A percentile compares a stretch with the other conserved stretches of the same genome.
phyloP scores from a whole-genome alignment of 2,797 vertebrate species.

The Galagoides demidoff region DNA sequence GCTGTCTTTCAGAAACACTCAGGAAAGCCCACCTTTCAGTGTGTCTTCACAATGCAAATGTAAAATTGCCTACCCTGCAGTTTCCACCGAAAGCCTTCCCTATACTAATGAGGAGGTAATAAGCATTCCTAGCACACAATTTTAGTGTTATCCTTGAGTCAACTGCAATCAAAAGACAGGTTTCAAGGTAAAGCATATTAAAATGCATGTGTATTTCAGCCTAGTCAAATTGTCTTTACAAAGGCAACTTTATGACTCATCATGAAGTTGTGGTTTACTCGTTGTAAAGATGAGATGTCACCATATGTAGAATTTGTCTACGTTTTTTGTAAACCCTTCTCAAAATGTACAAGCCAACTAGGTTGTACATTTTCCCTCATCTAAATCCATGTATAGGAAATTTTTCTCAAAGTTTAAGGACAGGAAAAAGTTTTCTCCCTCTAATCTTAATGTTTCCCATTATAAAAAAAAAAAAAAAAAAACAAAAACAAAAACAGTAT shows the following conservation, averaged over 20 bases:
- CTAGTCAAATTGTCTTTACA: background rate
- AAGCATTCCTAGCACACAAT: background rate
- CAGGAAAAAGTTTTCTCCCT: background rate
- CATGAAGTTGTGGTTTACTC: background rate
- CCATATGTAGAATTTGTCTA: background rate
- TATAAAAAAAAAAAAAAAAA: background rate
- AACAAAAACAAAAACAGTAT: background rate
- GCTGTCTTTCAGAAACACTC: background rate
- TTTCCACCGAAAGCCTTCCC: background rate
- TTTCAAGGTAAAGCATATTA: background rate
- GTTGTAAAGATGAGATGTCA: background rate
- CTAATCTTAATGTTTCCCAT: slow-evolving; percentile 4
- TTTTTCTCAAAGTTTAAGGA: background rate
- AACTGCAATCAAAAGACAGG: background rate
- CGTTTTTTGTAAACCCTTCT: background rate
- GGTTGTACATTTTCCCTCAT: background rate
- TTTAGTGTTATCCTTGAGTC: background rate
- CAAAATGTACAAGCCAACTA: background rate
- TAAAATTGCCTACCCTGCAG: background rate
- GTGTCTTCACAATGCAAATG: background rate
- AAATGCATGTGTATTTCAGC: background rate
- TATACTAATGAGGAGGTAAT: background rate
- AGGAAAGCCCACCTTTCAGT: background rate
- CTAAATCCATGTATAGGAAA: background rate
- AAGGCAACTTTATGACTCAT: background rate